Conservation (phyloP, 2,113 vertebrate species). For the Oncorhynchus clarkii region DNA sequence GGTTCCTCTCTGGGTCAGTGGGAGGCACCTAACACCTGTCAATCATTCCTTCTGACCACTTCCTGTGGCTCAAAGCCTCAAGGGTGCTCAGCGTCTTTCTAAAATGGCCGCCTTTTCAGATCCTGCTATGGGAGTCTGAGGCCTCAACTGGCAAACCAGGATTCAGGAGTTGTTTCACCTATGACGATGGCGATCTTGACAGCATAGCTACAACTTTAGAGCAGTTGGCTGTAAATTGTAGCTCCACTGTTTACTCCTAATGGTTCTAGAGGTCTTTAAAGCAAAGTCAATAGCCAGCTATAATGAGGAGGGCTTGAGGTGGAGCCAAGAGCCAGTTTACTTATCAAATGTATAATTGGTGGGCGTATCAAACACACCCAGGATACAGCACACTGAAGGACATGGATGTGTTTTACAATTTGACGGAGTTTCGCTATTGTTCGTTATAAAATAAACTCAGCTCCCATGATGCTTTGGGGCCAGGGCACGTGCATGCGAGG, state of each 20-base stretch:
- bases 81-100: constrained; percentile 18
- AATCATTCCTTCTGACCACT: constrained; percentile 19
- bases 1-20: constrained; percentile 3
- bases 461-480: constrained; percentile 56
- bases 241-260: neutral
- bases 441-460: constrained; percentile 45
- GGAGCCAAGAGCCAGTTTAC: constrained; percentile 20
- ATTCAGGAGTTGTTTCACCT: neutral
- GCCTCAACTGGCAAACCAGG: neutral
- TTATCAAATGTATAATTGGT: constrained; percentile 7
- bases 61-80: constrained; percentile 28
- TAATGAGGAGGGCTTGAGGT: constrained; percentile 14
- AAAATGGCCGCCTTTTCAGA: too few species aligned
- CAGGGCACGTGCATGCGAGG: constrained; percentile 53
- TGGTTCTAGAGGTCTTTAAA: constrained; percentile 18
- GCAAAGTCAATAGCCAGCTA: constrained; percentile 25
- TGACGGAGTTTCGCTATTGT: constrained; percentile 49
- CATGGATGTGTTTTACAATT: constrained; percentile 55
- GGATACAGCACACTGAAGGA: constrained; percentile 14
- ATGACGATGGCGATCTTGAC: too few species aligned
- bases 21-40: constrained; percentile 18
- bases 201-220: constrained; percentile 10
- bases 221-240: constrained; percentile 6
- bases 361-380: constrained; percentile 12
- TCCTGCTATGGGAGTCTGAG: neutral